Evolutionary conservation across 1,140 invertebrate species (phyloP).

Genomic region (Drosophila kohkoa): DNA sequence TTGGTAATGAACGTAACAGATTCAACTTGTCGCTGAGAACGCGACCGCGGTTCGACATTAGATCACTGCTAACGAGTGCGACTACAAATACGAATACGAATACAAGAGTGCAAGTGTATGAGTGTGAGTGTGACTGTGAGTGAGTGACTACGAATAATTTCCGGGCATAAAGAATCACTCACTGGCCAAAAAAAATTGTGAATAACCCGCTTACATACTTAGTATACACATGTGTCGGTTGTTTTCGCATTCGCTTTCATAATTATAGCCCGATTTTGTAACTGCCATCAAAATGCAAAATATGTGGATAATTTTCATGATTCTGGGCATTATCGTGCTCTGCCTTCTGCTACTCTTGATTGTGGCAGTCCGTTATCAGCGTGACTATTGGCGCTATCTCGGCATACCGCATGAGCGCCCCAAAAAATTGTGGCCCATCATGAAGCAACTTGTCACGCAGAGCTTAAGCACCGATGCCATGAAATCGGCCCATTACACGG

Average conservation of each 20-base stretch:
- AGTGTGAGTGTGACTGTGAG: background rate
- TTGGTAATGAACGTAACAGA: slow-evolving; percentile 72
- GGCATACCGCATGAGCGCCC: slow-evolving; percentile 75
- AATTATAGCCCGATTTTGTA: slow-evolving; percentile 1
- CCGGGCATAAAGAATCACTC: slow-evolving; percentile 22
- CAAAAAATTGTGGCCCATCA: slow-evolving; percentile 68
- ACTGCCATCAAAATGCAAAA: slow-evolving; percentile 42
- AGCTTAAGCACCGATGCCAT: slow-evolving; percentile 60
- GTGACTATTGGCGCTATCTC: slow-evolving; percentile 77
- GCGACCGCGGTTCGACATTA: slow-evolving; percentile 56
- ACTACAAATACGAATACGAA: slow-evolving; percentile 5
- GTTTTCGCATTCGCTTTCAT: background rate
- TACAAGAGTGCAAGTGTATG: too few relatives aligned
- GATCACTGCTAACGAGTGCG: slow-evolving; percentile 58
- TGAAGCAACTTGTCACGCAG: slow-evolving; percentile 66
- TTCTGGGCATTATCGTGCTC: slow-evolving; percentile 67
- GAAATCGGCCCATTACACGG: slow-evolving; percentile 64
- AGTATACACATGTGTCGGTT: background rate
- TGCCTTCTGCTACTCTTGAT: slow-evolving; percentile 56
- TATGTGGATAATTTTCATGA: slow-evolving; percentile 73
- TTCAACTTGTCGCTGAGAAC: slow-evolving; percentile 59
- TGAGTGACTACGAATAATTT: slow-evolving; percentile 19
- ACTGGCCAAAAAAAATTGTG: slow-evolving; percentile 28
- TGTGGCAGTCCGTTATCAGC: slow-evolving; percentile 72
- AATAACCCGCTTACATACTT: slow-evolving; percentile 10